A percentile compares a stretch with the other conserved stretches of the same genome.
Conservation (phyloP, 2,888 invertebrate genomes). For the Aphelenchoides bicaudatus region DNA sequence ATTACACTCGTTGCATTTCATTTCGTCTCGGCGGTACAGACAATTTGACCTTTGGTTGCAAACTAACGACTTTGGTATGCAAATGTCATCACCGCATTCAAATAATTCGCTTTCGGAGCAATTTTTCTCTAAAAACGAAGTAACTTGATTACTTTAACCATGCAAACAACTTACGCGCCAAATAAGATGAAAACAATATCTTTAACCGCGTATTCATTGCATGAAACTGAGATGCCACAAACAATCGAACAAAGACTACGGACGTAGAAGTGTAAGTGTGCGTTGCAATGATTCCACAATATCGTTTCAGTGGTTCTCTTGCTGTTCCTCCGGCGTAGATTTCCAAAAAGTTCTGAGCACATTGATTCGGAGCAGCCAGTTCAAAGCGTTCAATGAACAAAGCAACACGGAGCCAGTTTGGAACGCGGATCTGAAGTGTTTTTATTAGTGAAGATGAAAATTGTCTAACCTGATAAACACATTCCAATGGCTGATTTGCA, state of each 20-base stretch:
- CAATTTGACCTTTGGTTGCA: conserved; percentile 54
- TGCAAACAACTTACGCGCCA: conserved; percentile 24
- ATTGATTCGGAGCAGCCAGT: conserved; percentile 54
- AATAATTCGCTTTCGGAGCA: conserved; percentile 48
- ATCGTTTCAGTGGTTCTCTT: conserved; percentile 28
- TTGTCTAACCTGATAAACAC: conserved; percentile 38
- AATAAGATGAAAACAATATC: conserved; percentile 33
- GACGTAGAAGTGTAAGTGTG: conserved; percentile 37
- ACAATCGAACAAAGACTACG: conserved; percentile 38
- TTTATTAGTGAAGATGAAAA: background rate
- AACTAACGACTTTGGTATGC: conserved; percentile 47
- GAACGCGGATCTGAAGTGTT: conserved; percentile 35
- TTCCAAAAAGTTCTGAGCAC: conserved; percentile 55
- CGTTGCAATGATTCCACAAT: conserved; percentile 44
- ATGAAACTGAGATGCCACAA: conserved; percentile 18
- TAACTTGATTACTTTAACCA: too few species aligned
- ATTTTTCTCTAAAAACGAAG: conserved; percentile 52
- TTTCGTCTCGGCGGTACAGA: conserved; percentile 52
- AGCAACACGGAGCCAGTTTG: conserved; percentile 38
- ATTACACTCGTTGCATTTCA: conserved; percentile 14
- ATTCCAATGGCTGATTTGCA: conserved; percentile 35
- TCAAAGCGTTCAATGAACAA: conserved; percentile 51
- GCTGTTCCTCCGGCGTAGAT: conserved; percentile 48
- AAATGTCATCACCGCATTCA: conserved; percentile 58
- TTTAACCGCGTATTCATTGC: conserved; percentile 24